phyloP scores from a whole-genome alignment of 2,113 vertebrate species.

The Psettodes erumei region DNA sequence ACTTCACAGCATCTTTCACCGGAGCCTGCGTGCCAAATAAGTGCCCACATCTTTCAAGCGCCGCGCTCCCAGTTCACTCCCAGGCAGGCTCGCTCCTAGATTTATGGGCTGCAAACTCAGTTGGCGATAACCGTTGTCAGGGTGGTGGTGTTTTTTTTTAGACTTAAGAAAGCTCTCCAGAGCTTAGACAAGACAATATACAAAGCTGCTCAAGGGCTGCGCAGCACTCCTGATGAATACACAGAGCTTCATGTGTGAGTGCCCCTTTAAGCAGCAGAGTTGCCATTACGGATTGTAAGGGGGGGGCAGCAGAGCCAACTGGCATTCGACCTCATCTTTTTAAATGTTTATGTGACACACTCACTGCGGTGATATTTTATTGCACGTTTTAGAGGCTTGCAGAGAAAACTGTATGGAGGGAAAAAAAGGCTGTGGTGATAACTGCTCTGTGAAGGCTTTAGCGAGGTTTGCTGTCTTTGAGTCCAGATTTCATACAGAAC shows the following conservation, averaged over 20 bases:
- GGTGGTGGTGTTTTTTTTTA: not conserved
- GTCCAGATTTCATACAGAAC: not conserved
- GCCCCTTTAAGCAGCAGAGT: not conserved
- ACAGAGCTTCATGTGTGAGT: conserved; percentile 6
- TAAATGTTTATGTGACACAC: conserved; percentile 36
- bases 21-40: not conserved
- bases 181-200: not conserved
- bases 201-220: not conserved
- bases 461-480: not conserved
- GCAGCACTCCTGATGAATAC: not conserved
- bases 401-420: not conserved
- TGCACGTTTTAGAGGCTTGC: conserved; percentile 3
- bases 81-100: not conserved
- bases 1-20: not conserved
- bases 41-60: not conserved
- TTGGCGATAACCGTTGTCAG: not conserved
- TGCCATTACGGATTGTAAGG: not conserved
- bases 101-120: not conserved
- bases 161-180: not conserved
- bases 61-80: not conserved
- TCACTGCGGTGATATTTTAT: conserved; percentile 23
- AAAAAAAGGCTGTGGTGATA: not conserved
- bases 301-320: not conserved
- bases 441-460: not conserved
- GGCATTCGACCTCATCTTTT: conserved; percentile 7